phyloP scores from a whole-genome alignment of 1,140 invertebrate genomes.

The Dreissena polymorpha region DNA sequence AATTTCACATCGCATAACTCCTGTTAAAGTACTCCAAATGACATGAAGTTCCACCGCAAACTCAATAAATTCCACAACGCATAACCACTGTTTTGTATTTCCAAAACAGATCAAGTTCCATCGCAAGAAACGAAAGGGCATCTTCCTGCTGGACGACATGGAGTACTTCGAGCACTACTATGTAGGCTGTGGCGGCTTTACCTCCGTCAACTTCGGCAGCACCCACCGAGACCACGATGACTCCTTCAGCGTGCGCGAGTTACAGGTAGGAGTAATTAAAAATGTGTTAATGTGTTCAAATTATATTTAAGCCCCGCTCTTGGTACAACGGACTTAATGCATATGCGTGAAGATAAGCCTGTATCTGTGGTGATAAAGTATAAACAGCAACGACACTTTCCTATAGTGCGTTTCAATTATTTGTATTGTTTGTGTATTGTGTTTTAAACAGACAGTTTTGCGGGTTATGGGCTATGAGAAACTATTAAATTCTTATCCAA shows the following conservation, averaged over 20 bases:
- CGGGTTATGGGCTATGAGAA: no score
- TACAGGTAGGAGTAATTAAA: background rate
- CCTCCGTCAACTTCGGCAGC: slow-evolving; percentile 51
- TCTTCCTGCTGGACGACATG: slow-evolving; percentile 45
- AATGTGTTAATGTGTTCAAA: background rate
- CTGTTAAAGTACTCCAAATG: background rate
- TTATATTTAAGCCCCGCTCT: no score
- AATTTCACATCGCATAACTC: background rate
- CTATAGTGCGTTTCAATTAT: no score
- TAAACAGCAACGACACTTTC: background rate
- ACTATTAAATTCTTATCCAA: no score
- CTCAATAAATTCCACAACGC: no score
- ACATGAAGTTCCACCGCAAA: background rate
- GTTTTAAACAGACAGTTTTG: no score
- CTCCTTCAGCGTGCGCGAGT: no score
- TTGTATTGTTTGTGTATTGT: no score
- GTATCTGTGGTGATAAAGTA: background rate
- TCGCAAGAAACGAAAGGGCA: slow-evolving; percentile 18
- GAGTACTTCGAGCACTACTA: slow-evolving; percentile 50
- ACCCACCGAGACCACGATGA: no score
- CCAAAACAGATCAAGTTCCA: no score
- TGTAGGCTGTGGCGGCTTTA: slow-evolving; percentile 53
- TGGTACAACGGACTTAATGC: background rate
- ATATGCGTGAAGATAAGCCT: no score
- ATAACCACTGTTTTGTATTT: background rate